Evolutionary conservation across 2,113 vertebrate genomes (phyloP), one percentile per base, ranked within the genome.

Genomic region (Gasterosteus nipponicus): DNA sequence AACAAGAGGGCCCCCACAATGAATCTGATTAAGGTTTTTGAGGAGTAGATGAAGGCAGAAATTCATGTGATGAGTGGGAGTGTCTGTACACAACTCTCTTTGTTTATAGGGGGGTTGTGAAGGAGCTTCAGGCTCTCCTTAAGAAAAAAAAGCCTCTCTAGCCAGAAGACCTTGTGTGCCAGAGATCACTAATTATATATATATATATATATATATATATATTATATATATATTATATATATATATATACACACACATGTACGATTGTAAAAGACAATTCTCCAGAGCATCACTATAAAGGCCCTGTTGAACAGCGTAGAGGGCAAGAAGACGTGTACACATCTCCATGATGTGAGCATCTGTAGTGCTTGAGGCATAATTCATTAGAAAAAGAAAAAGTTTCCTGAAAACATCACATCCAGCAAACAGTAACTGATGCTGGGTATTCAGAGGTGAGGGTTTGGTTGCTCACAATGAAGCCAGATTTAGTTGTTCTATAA

Each of bases 71-170:
- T 69, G 47, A 85, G 82, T 77, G 60, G 70, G 84, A 70, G 83
- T 71, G 71, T 58, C 73, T 42, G 71, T 73, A 33, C 61, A 78
- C 75, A 39, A 41, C 44, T 69, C 46, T 51, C 66, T 87, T 89
- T 89, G 86, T 90, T 86, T 90, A 67, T 33, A 54, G 22, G 61
- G 42, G 54, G 70, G 41, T 70, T 77, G 77, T 60, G 69, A 83
- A 59, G 62, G 81, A 33, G 69, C 63, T 53, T 67, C 44, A 60
- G 73, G 56, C 70, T 64, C 64, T 75, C 53, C 54, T 80, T 57
- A 14, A 44, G 5, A 35, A 59, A 26, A 67, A 82, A 76, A 74
- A 67, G 29, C n/a, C 44, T 67, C 82, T 84, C 69, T 73, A 71
- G 35, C n/a, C 68, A 68, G 62, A 70, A 87, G 75, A 68, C 64